These are phyloP conservation scores for Ciconia nigra DNA, from an alignment of 2,797 vertebrate genomes.

Conservation along the genomic window DNA sequence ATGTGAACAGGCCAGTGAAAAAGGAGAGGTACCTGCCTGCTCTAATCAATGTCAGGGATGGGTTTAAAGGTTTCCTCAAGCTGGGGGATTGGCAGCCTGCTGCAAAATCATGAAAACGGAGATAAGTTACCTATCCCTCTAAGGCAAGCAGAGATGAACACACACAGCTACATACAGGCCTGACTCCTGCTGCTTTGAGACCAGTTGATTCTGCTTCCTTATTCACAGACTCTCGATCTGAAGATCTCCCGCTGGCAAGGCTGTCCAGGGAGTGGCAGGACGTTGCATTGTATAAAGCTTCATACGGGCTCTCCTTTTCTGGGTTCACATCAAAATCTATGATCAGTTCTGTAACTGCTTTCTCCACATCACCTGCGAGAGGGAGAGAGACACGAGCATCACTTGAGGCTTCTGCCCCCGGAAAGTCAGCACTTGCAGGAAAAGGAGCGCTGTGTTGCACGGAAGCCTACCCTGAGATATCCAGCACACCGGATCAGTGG, in stretches of 20 bases:
- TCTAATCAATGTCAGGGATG: not conserved
- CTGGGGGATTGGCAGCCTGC: not conserved
- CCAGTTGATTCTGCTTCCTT: conserved; percentile 72
- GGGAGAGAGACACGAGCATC: not conserved
- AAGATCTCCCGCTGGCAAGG: conserved; percentile 90
- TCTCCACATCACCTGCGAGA: conserved; percentile 81
- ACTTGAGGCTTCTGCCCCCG: not conserved
- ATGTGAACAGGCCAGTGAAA: not conserved
- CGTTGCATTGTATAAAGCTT: conserved; percentile 90
- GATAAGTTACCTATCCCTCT: not conserved
- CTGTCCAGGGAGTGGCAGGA: conserved; percentile 96
- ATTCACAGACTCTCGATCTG: conserved; percentile 86
- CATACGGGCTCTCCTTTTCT: conserved; percentile 91
- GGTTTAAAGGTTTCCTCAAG: not conserved
- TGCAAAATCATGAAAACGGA: not conserved
- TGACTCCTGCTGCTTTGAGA: conserved; percentile 64
- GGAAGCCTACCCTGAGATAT: conserved; percentile 68
- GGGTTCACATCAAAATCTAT: conserved; percentile 79
- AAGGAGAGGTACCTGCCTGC: not conserved
- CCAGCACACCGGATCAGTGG: conserved; percentile 16
- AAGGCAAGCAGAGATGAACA: not conserved
- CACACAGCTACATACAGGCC: conserved; percentile 66
- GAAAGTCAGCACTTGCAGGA: not conserved
- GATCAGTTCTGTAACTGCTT: conserved; percentile 83
- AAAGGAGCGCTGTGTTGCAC: not conserved